Evolutionary conservation across 2,797 vertebrate species (phyloP).

Genomic region (Adelosebastes latens): DNA sequence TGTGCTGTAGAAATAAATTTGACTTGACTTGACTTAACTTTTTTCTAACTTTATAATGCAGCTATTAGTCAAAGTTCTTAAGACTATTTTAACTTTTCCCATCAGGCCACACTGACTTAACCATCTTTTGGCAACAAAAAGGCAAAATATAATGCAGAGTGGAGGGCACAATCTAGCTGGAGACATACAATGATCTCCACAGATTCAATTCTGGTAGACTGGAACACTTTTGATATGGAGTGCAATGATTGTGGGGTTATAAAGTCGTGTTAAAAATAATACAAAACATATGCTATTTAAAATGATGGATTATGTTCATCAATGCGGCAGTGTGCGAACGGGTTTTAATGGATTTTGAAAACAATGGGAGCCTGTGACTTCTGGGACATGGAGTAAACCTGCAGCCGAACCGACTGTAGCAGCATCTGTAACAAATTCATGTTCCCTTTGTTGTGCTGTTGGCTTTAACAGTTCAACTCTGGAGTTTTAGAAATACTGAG

Average conservation of each 20-base stretch:
- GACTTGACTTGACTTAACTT: too few relatives aligned
- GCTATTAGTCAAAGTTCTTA: not conserved
- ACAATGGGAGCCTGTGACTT: conserved; percentile 16
- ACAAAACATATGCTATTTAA: not conserved
- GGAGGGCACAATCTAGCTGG: not conserved
- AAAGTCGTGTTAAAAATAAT: not conserved
- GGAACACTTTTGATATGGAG: not conserved
- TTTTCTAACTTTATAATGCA: not conserved
- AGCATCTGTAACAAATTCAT: not conserved
- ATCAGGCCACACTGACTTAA: not conserved
- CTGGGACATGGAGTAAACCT: not conserved
- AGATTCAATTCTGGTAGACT: not conserved
- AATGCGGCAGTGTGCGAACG: not conserved
- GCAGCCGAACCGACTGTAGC: not conserved
- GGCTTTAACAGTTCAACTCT: not conserved
- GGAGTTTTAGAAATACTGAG: not conserved
- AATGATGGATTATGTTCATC: conserved; percentile 14
- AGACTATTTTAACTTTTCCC: not conserved
- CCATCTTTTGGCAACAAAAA: not conserved
- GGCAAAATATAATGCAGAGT: not conserved
- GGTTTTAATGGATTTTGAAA: not conserved
- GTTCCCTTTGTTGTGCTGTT: not conserved
- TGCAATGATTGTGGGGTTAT: not conserved
- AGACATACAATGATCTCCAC: not conserved
- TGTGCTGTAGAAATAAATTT: too few relatives aligned